Evolutionary conservation across 2,113 vertebrate genomes (phyloP), one percentile per base, ranked within the genome.

Genomic region (Scatophagus argus): DNA sequence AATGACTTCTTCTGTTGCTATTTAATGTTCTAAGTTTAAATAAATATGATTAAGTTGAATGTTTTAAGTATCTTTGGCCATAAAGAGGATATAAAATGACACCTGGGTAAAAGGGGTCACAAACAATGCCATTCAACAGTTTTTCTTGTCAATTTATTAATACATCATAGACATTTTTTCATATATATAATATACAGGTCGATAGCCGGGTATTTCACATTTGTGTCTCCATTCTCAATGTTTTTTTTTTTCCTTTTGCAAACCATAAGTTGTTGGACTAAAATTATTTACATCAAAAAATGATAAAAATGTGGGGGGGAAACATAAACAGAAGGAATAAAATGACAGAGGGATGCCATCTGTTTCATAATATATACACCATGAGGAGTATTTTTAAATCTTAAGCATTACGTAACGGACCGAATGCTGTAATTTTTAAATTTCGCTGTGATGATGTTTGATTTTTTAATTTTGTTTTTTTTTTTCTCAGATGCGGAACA

Each of bases 281-380:
- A 91, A 94, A 92, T 90, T 95, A 95, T 95, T 95, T 95, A 95
- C 94, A 95, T 93, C 83, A 91, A 88, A 92, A 89, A 90, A 86
- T 90, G 90, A 93, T 93, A 90, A 92, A 94, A 94, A 93, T 92
- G 89, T 86, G 63, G n/a, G n/a, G n/a, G n/a, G n/a, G n/a, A 90
- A 92, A 87, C 71, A 77, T 86, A 75, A 88, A 87, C 81, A 19
- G 62, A 82, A n/a, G 75, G 82, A 89, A 88, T 89, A 86, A 81
- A 89, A 90, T 76, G 82, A 87, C 79, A 86, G 70, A 80, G 74
- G 74, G 80, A 81, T 79, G 84, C 38, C 65, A 56, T 85, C 80
- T 81, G 84, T 87, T 76, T 84, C n/a, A 76, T 86, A 88, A 90
- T 93, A 94, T 94, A 82, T 92, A 95, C 93, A 94, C 80, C 81